Conservation (phyloP, 2,888 invertebrate genomes). For the Clepsis dumicolana region DNA sequence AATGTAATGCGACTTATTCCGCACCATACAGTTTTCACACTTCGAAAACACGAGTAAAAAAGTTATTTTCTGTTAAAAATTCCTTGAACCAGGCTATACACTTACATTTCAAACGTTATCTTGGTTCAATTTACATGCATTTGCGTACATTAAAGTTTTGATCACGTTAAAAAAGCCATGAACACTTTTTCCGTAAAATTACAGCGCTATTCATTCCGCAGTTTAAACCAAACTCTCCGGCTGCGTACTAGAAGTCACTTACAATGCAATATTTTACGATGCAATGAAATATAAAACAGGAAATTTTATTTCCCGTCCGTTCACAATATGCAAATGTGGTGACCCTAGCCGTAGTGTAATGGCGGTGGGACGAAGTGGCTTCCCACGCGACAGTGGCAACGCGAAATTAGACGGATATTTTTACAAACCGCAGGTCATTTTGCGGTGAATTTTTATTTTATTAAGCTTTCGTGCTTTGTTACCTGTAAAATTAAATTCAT, state of each 20-base stretch:
- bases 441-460: slow-evolving; percentile 32
- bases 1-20: too few species aligned
- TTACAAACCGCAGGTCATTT: slow-evolving; percentile 32
- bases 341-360: slow-evolving; percentile 34
- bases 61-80: neutral
- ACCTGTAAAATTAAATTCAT: slow-evolving; percentile 21
- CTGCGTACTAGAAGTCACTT: neutral
- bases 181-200: neutral
- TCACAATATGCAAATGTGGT: slow-evolving; percentile 39
- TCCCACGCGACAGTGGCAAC: slow-evolving; percentile 21
- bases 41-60: too few species aligned
- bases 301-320: slow-evolving; percentile 7
- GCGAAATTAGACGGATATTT: slow-evolving; percentile 42
- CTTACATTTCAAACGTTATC: neutral
- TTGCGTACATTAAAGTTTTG: neutral
- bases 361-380: slow-evolving; percentile 32
- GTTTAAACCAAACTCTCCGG: neutral
- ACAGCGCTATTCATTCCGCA: neutral
- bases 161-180: neutral
- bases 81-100: too few species aligned
- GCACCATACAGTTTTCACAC: too few species aligned
- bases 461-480: slow-evolving; percentile 28
- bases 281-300: slow-evolving; percentile 8
- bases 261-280: slow-evolving; percentile 10
- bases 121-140: neutral